Evolutionary conservation across 2,113 vertebrate species (phyloP).

Genomic region (Helogale parvula): DNA sequence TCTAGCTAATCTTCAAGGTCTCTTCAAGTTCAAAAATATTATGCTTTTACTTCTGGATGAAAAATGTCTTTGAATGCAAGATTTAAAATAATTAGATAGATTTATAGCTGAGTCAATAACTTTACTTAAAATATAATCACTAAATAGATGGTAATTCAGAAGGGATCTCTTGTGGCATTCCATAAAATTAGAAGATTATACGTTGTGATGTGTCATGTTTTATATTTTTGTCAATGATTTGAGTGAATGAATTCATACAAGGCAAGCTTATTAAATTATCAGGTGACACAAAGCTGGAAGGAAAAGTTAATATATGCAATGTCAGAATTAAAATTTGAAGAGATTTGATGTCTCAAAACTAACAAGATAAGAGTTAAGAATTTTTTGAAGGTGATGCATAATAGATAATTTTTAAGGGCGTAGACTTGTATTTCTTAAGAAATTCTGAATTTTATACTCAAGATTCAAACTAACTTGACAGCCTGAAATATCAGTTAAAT

Average conservation of each 20-base stretch:
- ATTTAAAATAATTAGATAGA: not conserved
- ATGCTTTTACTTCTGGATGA: not conserved
- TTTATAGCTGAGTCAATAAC: constrained; percentile 47
- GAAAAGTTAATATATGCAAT: constrained; percentile 47
- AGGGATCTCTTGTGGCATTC: not conserved
- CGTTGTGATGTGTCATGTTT: constrained; percentile 27
- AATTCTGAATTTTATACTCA: not conserved
- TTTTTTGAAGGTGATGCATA: not conserved
- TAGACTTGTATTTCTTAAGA: constrained; percentile 19
- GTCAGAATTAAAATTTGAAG: constrained; percentile 50
- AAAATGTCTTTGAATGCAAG: not conserved
- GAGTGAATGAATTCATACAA: constrained; percentile 49
- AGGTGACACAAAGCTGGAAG: constrained; percentile 8
- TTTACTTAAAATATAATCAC: constrained; percentile 39
- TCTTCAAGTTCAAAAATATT: constrained; percentile 35
- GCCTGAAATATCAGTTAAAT: not conserved
- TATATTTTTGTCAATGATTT: constrained; percentile 61
- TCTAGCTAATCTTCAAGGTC: not conserved
- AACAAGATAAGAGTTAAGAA: not conserved
- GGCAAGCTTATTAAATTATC: constrained; percentile 44
- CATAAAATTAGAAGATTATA: constrained; percentile 43
- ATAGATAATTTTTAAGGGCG: not conserved
- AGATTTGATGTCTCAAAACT: constrained; percentile 45
- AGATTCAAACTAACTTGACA: constrained; percentile 32
- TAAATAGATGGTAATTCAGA: not conserved